Conservation (phyloP, 2,888 invertebrate genomes). For the Galerucella nymphaeae region DNA sequence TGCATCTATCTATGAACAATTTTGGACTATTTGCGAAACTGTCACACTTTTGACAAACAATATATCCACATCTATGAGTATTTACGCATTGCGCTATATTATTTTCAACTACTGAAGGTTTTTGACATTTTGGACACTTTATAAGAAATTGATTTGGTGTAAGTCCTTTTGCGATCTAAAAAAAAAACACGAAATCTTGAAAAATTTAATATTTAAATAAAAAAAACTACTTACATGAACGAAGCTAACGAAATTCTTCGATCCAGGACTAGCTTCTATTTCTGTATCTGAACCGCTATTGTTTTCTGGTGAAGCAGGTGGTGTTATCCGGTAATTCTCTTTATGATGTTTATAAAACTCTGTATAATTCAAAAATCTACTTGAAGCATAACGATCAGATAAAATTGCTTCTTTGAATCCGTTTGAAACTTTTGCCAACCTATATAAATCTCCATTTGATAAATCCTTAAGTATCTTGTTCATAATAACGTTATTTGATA, state of each 20-base stretch:
- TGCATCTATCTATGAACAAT: constrained; percentile 59
- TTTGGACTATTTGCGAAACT: constrained; percentile 58
- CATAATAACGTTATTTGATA: constrained; percentile 54
- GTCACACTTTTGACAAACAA: constrained; percentile 58
- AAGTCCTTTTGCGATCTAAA: constrained; percentile 52
- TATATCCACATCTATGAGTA: constrained; percentile 56
- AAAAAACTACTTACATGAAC: constrained; percentile 45
- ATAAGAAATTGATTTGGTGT: constrained; percentile 55
- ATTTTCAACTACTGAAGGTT: constrained; percentile 57
- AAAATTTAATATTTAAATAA: background rate
- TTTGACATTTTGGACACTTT: constrained; percentile 57
- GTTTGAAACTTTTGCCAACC: constrained; percentile 54
- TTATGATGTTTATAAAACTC: constrained; percentile 51
- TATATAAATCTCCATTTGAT: constrained; percentile 58
- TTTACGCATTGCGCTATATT: constrained; percentile 60
- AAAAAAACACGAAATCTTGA: constrained; percentile 10
- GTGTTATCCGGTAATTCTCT: constrained; percentile 58
- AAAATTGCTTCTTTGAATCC: constrained; percentile 47
- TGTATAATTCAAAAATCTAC: constrained; percentile 47
- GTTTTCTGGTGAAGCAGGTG: constrained; percentile 55
- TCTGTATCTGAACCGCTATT: constrained; percentile 35
- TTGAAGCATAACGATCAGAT: constrained; percentile 43
- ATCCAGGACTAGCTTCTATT: constrained; percentile 44
- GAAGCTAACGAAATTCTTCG: constrained; percentile 50
- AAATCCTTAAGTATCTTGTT: constrained; percentile 55